phyloP scores from a whole-genome alignment of 2,113 vertebrate species.

The Myrmecobius fasciatus region DNA sequence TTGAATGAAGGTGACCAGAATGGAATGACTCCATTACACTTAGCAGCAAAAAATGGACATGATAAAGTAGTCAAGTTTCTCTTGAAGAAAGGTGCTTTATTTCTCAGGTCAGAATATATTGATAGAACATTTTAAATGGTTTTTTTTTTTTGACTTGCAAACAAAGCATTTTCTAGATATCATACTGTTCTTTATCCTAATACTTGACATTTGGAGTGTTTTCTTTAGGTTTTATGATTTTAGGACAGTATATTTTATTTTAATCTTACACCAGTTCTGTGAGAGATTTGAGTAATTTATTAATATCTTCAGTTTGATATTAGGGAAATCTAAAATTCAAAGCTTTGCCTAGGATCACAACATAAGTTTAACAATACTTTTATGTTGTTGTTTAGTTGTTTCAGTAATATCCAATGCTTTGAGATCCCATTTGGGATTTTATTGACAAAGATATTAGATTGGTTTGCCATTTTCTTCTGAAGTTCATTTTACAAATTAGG shows the following conservation, averaged over 20 bases:
- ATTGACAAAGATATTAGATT: not conserved
- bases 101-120: slow-evolving; percentile 87
- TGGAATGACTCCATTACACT: slow-evolving; percentile 95
- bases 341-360: not conserved
- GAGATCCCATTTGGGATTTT: not conserved
- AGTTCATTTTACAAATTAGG: not conserved
- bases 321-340: not conserved
- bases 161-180: not conserved
- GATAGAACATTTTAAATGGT: not conserved
- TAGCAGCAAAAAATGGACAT: slow-evolving; percentile 94
- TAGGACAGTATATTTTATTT: not conserved
- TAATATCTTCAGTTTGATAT: not conserved
- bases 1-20: slow-evolving; percentile 96
- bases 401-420: not conserved
- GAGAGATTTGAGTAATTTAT: not conserved
- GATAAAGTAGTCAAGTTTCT: slow-evolving; percentile 96
- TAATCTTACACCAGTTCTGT: not conserved
- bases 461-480: not conserved
- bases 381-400: not conserved
- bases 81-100: slow-evolving; percentile 93
- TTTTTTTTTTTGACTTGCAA: not conserved
- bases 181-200: not conserved
- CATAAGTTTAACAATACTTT: not conserved
- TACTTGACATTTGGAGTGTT: not conserved
- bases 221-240: not conserved